These are phyloP conservation scores for Paguma larvata DNA, from an alignment of 2,797 vertebrate species.

Conservation along the genomic window DNA sequence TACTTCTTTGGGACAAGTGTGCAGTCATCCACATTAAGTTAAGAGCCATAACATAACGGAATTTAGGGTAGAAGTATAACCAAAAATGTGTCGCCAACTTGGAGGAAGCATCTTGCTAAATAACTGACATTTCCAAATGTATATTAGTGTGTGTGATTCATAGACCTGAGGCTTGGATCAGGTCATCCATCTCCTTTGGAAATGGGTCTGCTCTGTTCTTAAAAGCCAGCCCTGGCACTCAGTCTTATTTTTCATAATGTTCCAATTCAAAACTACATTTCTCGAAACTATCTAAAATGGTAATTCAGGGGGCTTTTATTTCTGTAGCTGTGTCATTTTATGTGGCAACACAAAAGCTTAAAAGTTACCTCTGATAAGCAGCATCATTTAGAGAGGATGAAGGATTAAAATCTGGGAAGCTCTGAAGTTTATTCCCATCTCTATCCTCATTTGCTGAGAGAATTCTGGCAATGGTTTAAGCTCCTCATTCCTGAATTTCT, in stretches of 20 bases:
- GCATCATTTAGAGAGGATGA: slow-evolving; percentile 1
- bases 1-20: neutral
- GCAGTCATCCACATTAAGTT: neutral
- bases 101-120: neutral
- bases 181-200: neutral
- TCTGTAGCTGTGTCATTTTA: neutral
- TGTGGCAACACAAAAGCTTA: neutral
- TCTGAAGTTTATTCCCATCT: neutral
- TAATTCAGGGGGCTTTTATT: slow-evolving; percentile 23
- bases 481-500: neutral
- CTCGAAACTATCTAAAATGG: neutral
- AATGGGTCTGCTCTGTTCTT: neutral
- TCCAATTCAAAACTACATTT: neutral
- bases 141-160: neutral
- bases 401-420: neutral
- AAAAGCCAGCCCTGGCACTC: neutral
- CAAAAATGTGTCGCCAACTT: neutral
- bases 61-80: neutral
- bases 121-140: neutral
- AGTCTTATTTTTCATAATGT: neutral
- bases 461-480: neutral
- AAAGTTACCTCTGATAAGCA: neutral
- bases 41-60: neutral
- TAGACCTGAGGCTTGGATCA: too few species aligned
- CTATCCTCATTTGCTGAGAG: neutral